Base-by-base conservation (phyloP, 2,113 vertebrate genomes). In the Acanthochromis polyacanthus region DNA sequence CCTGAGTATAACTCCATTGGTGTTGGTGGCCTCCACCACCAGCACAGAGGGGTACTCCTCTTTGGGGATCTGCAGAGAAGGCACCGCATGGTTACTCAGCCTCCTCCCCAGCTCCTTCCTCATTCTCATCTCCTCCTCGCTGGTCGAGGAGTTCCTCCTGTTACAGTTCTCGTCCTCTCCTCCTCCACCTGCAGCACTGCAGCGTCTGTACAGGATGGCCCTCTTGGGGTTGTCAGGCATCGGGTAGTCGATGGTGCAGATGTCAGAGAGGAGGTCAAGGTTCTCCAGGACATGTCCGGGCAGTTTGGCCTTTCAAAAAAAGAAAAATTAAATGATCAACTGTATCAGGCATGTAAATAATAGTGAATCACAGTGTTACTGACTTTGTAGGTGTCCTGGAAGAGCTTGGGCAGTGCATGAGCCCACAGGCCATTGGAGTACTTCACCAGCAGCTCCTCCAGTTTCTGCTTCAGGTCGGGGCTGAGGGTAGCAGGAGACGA, bases 391-490 rank as follows among this genome's bases (percentile, higher is more conserved):
- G 93, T 93, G 57, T 98, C 97, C 91, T 97, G 96, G 90, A 96
- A 99, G 51, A 98, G 92, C 88, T 98, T 97, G 0, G 98, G 98
- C 58, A 99, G 95, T 0, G 98, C 97, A 12, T 97, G 95, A 50
- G 97, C 96, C 98, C 98, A 99, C 65, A 99, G 94, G 23, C 98
- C 98, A 58, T 57, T 97, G 71, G 95, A 95, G 88, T 99, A 99
- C 75, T 96, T 98, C 67, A 89, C 59, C 83, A 99, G 93, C 71
- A 99, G 92, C 80, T 96, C 92, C 30, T 94, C 93, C 75, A 99
- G 92, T 81, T 96, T 97, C 87, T 93, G 90, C 89, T 95, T 97
- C 62, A 98, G 80, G 67, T 98, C 96, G 3, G 90, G 90, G 59
- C 87, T 56, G 40, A 90, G 81, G 48, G 80, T 48, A 9, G 84